phyloP scores from a whole-genome alignment of 2,888 invertebrate species.

The Drosophila infuscata region DNA sequence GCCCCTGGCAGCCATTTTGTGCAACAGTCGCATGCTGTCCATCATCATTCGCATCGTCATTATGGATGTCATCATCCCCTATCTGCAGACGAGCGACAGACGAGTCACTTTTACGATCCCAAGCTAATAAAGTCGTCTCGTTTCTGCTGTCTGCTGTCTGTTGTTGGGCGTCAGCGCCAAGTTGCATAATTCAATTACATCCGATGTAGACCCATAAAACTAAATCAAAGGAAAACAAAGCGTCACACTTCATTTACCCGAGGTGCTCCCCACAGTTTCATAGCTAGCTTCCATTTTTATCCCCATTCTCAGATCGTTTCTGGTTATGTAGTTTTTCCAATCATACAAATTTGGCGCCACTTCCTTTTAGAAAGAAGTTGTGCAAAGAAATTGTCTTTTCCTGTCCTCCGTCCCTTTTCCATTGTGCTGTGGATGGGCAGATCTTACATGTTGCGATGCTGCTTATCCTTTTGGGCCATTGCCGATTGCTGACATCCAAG shows the following conservation, averaged over 20 bases:
- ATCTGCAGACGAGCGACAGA: conserved; percentile 14
- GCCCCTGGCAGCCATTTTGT: conserved; percentile 38
- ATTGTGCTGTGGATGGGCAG: conserved; percentile 11
- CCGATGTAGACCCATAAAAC: conserved; percentile 84
- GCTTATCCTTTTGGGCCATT: conserved; percentile 54
- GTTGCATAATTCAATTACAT: conserved; percentile 84
- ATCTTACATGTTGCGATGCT: conserved; percentile 55
- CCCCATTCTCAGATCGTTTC: conserved; percentile 37
- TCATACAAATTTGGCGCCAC: conserved; percentile 52
- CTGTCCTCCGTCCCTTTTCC: conserved; percentile 17
- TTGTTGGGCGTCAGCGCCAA: conserved; percentile 75
- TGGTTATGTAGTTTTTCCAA: conserved; percentile 35
- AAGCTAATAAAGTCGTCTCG: conserved; percentile 83
- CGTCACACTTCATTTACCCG: conserved; percentile 83
- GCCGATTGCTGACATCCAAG: conserved; percentile 51
- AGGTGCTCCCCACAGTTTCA: conserved; percentile 29
- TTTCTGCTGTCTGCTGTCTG: conserved; percentile 41
- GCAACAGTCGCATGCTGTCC: conserved; percentile 47
- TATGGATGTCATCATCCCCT: conserved; percentile 49
- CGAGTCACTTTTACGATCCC: conserved; percentile 73
- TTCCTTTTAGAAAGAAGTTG: conserved; percentile 38
- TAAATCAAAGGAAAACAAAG: conserved; percentile 84
- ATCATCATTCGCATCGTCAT: conserved; percentile 42
- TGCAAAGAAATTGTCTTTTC: conserved; percentile 43
- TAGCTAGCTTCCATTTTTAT: conserved; percentile 2